Base-by-base conservation (phyloP, 1,140 invertebrate species). In the Oncopodura yosiiana region DNA sequence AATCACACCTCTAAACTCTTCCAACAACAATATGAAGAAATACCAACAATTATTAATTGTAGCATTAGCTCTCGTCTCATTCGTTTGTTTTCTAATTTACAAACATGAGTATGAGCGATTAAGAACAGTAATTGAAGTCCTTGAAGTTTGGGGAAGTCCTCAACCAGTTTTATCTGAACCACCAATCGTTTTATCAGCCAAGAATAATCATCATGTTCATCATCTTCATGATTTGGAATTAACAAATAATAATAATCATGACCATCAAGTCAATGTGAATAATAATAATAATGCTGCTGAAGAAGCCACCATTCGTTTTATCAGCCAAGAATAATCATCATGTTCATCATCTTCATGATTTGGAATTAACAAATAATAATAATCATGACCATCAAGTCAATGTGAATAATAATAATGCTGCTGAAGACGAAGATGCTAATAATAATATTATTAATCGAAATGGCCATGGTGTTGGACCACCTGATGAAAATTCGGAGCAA, bases 61-160 rank as follows among this genome's bases (percentile, higher is more conserved):
- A 36, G 69, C 83, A 11, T 73, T 78, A 34, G 81, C 81, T 16
- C 64, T 77, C 49, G 62, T 83, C 9, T 84, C 82, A 67, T 70
- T 85, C 21, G 68, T 80, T n/a, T 77, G 79, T 18, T 71, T 87
- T 54, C 68, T 87, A 3, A 75, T 85, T 58, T 87, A 87, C 65
- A 75, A 83, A 38, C 82, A 86, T 65, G 82, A 87, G 65, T 86
- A 87, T 54, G 80, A 85, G 64, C 77, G 78, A 32, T 69, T 86
- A 11, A 74, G 80, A 44, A 84, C 82, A 68, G 82, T 86, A 3
- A 68, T 86, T 9, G 80, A 84, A 74, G 82, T 85, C 5, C 74
- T 86, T 18, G 83, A 84, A 67, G 83, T 83, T 58, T 87, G 86
- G 65, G 83, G 83, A 24, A 45, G 16, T 12, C 58, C 58, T 9